These are phyloP conservation scores for Adoxophyes honmai DNA, from an alignment of 1,140 invertebrate genomes.

Conservation along the genomic window DNA sequence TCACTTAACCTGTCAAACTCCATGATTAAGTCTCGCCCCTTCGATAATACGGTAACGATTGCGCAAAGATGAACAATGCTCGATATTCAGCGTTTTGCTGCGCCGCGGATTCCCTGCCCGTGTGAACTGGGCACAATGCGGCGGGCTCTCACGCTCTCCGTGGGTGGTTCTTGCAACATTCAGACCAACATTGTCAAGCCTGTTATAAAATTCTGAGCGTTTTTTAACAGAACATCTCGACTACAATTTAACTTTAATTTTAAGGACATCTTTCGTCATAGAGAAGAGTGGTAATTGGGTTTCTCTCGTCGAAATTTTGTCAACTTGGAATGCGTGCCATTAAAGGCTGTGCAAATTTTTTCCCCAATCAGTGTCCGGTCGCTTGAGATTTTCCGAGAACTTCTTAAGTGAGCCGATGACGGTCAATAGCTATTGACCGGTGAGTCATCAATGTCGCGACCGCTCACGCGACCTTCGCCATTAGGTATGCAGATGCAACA, in stretches of 20 bases:
- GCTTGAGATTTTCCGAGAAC: constrained; percentile 11
- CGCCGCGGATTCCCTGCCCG: constrained; percentile 46
- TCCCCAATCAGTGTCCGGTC: constrained; percentile 10
- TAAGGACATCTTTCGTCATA: too few relatives aligned
- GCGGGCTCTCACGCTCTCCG: constrained; percentile 35
- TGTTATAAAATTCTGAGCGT: constrained; percentile 17
- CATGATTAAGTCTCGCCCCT: not conserved
- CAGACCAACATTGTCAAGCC: constrained; percentile 24
- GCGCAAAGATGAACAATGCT: constrained; percentile 43
- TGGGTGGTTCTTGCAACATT: constrained; percentile 45
- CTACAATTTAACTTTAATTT: too few relatives aligned
- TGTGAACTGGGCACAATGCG: constrained; percentile 52
- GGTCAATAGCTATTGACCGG: constrained; percentile 14
- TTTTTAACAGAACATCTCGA: not conserved
- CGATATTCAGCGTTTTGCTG: constrained; percentile 49
- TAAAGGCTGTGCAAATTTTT: not conserved
- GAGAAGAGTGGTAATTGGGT: not conserved
- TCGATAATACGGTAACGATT: constrained; percentile 13
- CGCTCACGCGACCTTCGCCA: too few relatives aligned
- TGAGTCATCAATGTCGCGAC: constrained; percentile 7
- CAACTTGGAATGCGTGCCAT: not conserved
- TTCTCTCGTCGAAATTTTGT: not conserved
- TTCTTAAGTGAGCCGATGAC: not conserved
- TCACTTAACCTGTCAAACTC: constrained; percentile 1
- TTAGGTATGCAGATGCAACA: too few relatives aligned